Base-by-base conservation (phyloP, 2,797 vertebrate genomes). In the Leptatherina wallacei region DNA sequence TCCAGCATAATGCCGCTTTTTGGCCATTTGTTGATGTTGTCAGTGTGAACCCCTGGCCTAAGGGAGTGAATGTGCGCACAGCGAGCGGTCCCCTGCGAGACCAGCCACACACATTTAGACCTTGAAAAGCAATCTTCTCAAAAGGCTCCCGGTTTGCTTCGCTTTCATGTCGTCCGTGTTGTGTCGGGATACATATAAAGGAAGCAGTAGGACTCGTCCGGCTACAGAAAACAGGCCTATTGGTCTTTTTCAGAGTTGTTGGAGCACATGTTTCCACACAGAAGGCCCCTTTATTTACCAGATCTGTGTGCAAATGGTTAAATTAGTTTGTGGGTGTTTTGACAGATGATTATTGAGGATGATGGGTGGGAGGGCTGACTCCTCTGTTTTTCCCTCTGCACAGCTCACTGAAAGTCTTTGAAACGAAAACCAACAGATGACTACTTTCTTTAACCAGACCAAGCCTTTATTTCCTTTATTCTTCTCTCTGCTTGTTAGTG, bases 111-210 rank as follows among this genome's bases (percentile, higher is more conserved):
- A 87, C 94, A 95, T 95, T 85, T 92, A 91, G 92, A 91, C 89
- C 94, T 91, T 96, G 95, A 96, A 96, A 96, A 95, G 95, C 94
- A 95, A 96, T 95, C 93, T 94, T 93, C 92, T 95, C 93, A 92
- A 93, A 94, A 94, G 95, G 93, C 93, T 93, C 92, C 93, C 93
- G 92, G 89, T 93, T 92, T 86, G 91, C 91, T 91, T 84, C 87
- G 90, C 92, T 94, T 96, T 95, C 94, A 95, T 92, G 91, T 93
- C 90, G 69, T 83, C 93, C 87, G 93, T 91, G 94, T 90, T 92
- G 93, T 92, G 93, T 88, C 84, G 87, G 88, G 81, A 82, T 73
- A 47, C 76, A 35, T 84, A 94, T 91, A 94, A 94, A 94, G 85
- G 92, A 92, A 89, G 87, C 94, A 94, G 94, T 91, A 88, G 94